These are phyloP conservation scores for Philereme transversata DNA, from an alignment of 2,888 invertebrate genomes.

Conservation along the genomic window DNA sequence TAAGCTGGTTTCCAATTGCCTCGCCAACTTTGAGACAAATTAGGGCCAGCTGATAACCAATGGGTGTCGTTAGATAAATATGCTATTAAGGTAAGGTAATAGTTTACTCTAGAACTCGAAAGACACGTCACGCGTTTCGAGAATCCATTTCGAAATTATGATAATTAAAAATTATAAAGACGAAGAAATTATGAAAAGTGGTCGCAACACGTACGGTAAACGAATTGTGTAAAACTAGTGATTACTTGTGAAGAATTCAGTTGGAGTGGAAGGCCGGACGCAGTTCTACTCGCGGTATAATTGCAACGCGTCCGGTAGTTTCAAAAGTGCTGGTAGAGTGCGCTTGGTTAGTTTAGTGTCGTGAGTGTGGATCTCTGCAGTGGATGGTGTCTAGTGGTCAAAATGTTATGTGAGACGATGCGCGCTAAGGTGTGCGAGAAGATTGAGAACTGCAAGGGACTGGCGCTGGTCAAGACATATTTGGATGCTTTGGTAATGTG, in stretches of 20 bases:
- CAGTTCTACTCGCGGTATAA: slow-evolving; percentile 42
- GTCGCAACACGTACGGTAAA: slow-evolving; percentile 24
- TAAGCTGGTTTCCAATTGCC: slow-evolving; percentile 47
- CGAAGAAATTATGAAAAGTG: slow-evolving; percentile 31
- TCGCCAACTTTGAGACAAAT: slow-evolving; percentile 52
- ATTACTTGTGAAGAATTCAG: slow-evolving; percentile 35
- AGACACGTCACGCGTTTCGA: slow-evolving; percentile 20
- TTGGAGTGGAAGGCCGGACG: slow-evolving; percentile 31
- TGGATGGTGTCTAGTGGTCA: slow-evolving; percentile 41
- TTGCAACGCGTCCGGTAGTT: slow-evolving; percentile 69
- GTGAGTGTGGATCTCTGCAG: slow-evolving; percentile 45
- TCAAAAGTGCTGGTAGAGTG: slow-evolving; percentile 60
- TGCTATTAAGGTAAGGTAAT: slow-evolving; percentile 65
- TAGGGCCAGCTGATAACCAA: slow-evolving; percentile 66
- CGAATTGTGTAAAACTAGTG: slow-evolving; percentile 30
- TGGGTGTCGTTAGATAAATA: slow-evolving; percentile 69
- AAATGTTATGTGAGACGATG: slow-evolving; percentile 74
- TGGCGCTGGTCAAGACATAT: slow-evolving; percentile 72
- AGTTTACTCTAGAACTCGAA: slow-evolving; percentile 37
- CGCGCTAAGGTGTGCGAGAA: slow-evolving; percentile 74
- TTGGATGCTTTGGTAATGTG: slow-evolving; percentile 68
- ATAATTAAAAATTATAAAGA: slow-evolving; percentile 25
- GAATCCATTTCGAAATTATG: slow-evolving; percentile 27
- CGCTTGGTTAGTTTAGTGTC: slow-evolving; percentile 44
- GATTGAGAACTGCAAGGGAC: slow-evolving; percentile 69